phyloP scores from a whole-genome alignment of 2,888 invertebrate genomes.

The Hoplodrina blanda region DNA sequence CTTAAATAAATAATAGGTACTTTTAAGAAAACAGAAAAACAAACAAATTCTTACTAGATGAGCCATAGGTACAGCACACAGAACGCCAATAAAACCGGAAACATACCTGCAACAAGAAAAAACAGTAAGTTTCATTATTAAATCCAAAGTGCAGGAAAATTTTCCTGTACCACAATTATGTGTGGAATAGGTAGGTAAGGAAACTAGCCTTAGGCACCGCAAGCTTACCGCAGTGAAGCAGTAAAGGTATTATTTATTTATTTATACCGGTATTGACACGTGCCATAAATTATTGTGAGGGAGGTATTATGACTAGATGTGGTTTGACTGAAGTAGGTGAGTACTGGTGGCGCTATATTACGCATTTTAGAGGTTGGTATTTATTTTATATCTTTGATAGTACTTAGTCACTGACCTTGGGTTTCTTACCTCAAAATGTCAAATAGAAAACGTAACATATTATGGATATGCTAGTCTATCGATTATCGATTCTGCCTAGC shows the following conservation, averaged over 20 bases:
- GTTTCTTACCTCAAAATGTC: no score
- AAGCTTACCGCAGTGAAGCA: conserved; percentile 29
- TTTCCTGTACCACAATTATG: conserved; percentile 24
- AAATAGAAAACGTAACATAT: no score
- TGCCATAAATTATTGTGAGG: conserved; percentile 30
- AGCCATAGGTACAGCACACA: neutral
- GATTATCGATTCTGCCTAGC: no score
- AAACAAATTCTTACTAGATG: conserved; percentile 9
- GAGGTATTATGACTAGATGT: conserved; percentile 32
- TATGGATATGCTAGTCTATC: no score
- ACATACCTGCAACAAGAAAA: conserved; percentile 52
- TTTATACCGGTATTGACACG: conserved; percentile 46
- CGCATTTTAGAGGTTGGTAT: neutral
- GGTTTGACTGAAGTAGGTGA: neutral
- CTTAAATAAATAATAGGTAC: no score
- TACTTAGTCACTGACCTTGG: no score
- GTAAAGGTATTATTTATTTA: conserved; percentile 45
- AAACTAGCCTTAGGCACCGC: conserved; percentile 33
- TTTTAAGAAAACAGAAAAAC: neutral
- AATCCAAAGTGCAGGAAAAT: conserved; percentile 11
- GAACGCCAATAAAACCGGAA: conserved; percentile 6
- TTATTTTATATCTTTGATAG: no score
- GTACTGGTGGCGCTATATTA: neutral
- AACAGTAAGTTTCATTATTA: conserved; percentile 7
- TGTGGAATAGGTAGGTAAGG: conserved; percentile 28